phyloP scores from a whole-genome alignment of 2,888 invertebrate genomes.

The Bhutanitis thaidina region DNA sequence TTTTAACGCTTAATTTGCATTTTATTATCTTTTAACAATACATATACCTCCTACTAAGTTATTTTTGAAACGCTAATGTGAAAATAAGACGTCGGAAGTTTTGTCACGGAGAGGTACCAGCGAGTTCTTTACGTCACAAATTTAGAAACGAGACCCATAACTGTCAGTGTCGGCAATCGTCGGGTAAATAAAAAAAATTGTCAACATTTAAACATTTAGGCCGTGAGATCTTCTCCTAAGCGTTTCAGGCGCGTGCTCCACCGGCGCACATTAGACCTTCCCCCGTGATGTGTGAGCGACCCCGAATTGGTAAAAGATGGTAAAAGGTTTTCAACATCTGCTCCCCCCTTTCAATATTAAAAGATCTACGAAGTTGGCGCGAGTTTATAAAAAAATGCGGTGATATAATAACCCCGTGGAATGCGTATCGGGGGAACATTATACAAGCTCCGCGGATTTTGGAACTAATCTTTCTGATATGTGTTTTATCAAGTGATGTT shows the following conservation, averaged over 20 bases:
- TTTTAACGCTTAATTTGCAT: not conserved
- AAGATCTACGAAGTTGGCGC: slow-evolving; percentile 52
- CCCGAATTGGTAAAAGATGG: slow-evolving; percentile 39
- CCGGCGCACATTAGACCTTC: slow-evolving; percentile 47
- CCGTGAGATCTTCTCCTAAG: slow-evolving; percentile 40
- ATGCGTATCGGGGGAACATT: not conserved
- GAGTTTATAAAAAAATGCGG: slow-evolving; percentile 43
- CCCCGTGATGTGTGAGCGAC: slow-evolving; percentile 39
- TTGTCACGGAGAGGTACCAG: too few species aligned
- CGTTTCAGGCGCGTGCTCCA: slow-evolving; percentile 38
- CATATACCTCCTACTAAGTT: not conserved
- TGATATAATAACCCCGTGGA: not conserved
- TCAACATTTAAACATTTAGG: slow-evolving; percentile 39
- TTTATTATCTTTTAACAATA: too few species aligned
- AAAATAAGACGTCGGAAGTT: not conserved
- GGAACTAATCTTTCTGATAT: not conserved
- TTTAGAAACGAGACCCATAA: slow-evolving; percentile 2
- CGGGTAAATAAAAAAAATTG: slow-evolving; percentile 32
- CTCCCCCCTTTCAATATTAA: slow-evolving; percentile 64
- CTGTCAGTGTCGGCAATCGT: slow-evolving; percentile 1
- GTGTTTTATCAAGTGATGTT: too few species aligned
- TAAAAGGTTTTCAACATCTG: slow-evolving; percentile 69
- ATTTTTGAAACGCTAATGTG: not conserved
- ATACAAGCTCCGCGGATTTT: not conserved
- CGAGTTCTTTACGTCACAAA: slow-evolving; percentile 1